A percentile compares a stretch with the other conserved stretches of the same genome.
phyloP scores from a whole-genome alignment of 2,888 invertebrate species.

The Cataglyphis rosenhaueri region DNA sequence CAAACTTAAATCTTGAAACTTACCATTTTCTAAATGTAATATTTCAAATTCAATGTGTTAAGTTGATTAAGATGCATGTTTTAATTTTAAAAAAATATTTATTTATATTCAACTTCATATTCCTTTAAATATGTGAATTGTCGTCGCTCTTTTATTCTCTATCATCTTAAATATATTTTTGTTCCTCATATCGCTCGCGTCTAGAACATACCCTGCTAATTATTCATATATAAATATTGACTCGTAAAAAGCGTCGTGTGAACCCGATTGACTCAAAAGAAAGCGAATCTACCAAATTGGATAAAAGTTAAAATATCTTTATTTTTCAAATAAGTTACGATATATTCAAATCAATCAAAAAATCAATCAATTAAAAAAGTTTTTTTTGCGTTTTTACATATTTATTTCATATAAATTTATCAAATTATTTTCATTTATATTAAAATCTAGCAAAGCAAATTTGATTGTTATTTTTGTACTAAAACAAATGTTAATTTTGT shows the following conservation, averaged over 20 bases:
- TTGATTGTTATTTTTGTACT: slow-evolving; percentile 1
- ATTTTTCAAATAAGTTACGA: not conserved
- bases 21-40: not conserved
- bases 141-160: not conserved
- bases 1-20: not conserved
- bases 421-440: slow-evolving; percentile 25
- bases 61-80: not conserved
- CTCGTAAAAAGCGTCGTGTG: slow-evolving; percentile 1
- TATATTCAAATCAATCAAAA: not conserved
- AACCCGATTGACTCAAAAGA: slow-evolving; percentile 3
- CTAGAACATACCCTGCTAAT: slow-evolving; percentile 19
- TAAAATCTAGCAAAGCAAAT: not conserved
- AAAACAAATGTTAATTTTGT: slow-evolving; percentile 20
- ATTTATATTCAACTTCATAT: slow-evolving; percentile 2
- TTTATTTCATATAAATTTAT: not conserved
- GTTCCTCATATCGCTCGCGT: slow-evolving; percentile 1
- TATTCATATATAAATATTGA: slow-evolving; percentile 28
- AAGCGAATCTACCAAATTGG: not conserved
- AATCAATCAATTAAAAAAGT: not conserved
- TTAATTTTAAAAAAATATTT: not conserved
- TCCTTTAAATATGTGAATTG: not conserved
- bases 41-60: not conserved
- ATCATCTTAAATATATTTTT: not conserved
- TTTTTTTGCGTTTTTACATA: not conserved
- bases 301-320: not conserved